These are phyloP conservation scores for Menidia menidia DNA, from an alignment of 2,797 vertebrate genomes.

Conservation along the genomic window DNA sequence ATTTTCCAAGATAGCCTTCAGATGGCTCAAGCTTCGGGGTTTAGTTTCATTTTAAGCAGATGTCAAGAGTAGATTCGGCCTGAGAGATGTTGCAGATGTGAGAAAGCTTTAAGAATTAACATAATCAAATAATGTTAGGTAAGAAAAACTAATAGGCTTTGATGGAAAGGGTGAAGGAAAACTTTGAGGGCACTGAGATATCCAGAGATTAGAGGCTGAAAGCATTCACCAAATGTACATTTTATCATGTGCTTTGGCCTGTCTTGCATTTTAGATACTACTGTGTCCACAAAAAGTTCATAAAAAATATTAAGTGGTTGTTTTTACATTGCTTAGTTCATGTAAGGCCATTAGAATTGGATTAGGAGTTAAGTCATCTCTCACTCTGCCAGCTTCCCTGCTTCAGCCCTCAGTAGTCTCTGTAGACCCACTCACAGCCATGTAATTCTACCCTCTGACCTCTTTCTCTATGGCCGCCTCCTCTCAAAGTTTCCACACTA, in stretches of 20 bases:
- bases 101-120: slow-evolving; percentile 18
- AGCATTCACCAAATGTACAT: slow-evolving; percentile 7
- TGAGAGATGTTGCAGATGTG: slow-evolving; percentile 25
- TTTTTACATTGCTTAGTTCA: background rate
- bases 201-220: background rate
- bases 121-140: slow-evolving; percentile 1
- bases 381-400: slow-evolving; percentile 19
- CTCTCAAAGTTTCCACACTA: slow-evolving; percentile 30
- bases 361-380: slow-evolving; percentile 15
- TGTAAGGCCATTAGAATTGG: slow-evolving; percentile 24
- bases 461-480: slow-evolving; percentile 28
- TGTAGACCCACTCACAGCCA: slow-evolving; percentile 11
- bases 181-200: background rate
- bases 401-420: slow-evolving; percentile 34
- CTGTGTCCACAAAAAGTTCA: slow-evolving; percentile 22
- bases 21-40: slow-evolving; percentile 46
- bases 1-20: slow-evolving; percentile 42
- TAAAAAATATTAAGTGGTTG: slow-evolving; percentile 31
- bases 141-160: background rate
- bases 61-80: slow-evolving; percentile 23
- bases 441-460: slow-evolving; percentile 37
- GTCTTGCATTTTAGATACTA: slow-evolving; percentile 1
- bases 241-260: slow-evolving; percentile 18
- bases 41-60: slow-evolving; percentile 34
- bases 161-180: slow-evolving; percentile 5